Evolutionary conservation across 1,140 invertebrate species (phyloP).

Genomic region (Drosophila yakuba): DNA sequence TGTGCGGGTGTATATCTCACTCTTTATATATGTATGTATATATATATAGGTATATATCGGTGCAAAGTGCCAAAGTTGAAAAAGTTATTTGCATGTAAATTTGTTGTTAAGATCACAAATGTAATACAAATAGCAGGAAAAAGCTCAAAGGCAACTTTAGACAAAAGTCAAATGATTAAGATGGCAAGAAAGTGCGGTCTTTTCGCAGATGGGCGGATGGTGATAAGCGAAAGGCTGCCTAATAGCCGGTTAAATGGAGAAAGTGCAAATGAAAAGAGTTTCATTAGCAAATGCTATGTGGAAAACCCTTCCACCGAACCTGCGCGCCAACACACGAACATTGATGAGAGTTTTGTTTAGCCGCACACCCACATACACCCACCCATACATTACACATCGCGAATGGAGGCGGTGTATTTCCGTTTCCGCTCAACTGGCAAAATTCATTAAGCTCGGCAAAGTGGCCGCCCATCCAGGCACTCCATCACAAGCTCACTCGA

Average conservation of each 20-base stretch:
- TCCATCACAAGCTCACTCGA: constrained; percentile 38
- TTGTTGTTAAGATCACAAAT: constrained; percentile 80
- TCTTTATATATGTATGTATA: constrained; percentile 12
- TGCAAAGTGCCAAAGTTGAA: constrained; percentile 73
- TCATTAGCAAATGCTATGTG: constrained; percentile 61
- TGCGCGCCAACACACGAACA: not conserved
- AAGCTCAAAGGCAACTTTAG: constrained; percentile 55
- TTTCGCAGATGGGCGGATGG: not conserved
- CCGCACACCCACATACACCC: not conserved
- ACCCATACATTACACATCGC: constrained; percentile 44
- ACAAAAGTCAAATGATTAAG: constrained; percentile 67
- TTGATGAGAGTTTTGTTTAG: constrained; percentile 15
- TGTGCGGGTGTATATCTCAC: constrained; percentile 9
- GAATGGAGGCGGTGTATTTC: constrained; percentile 57
- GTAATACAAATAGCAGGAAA: constrained; percentile 69
- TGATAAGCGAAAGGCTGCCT: constrained; percentile 11
- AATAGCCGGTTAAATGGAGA: constrained; percentile 45
- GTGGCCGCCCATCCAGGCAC: constrained; percentile 42
- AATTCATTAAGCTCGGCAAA: constrained; percentile 72
- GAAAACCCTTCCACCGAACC: constrained; percentile 22
- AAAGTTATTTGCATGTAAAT: constrained; percentile 83
- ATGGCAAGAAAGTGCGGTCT: constrained; percentile 5
- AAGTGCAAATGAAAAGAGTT: constrained; percentile 55
- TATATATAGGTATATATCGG: constrained; percentile 11
- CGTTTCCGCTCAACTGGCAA: constrained; percentile 78